Base-by-base conservation (phyloP, 1,140 invertebrate species). In the Brachionus sp. region DNA sequence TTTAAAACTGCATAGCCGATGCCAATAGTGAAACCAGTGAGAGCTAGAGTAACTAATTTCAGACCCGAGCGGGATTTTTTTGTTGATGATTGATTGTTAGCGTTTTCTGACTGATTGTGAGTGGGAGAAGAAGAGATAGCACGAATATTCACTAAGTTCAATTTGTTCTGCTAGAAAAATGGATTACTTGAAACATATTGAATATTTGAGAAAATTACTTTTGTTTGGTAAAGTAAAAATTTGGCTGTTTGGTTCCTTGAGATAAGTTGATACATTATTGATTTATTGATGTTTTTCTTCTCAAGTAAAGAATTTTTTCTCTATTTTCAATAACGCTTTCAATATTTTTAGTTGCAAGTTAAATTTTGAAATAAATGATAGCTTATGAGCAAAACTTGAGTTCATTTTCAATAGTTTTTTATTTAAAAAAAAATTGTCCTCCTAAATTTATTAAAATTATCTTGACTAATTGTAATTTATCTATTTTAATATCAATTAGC, bases 1-100 rank as follows among this genome's bases (percentile, higher is more conserved):
- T 80, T 80, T 66, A 80, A 50, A 25, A 50, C 57, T 2, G 62
- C 77, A 80, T 62, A 80, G 35, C 77, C 77, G 2, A 80, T 57
- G 35, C 77, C 77, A 13, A 80, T 37, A n/a, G 77, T 80, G 33
- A 80, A 80, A 35, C 77, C 77, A 25, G 77, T 80, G 46, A 80
- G 9, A 35, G 77, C 77, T 4, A 80, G 25, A 23, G 62, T 33
- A 3, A 66, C 77, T 23, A 80, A 3, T 80, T 80, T 80, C 13
- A 80, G 62, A 29, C 77, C 77, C 6, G 37, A 16, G 33, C 77
- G 33, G 23, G 50, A 57, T 80, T 66, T 75, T 25, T 16, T 13
- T 3, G 70, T 19, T 2, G 16, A 3, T 4, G 19, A 23, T 25
- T 44, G 39, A 29, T 16, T 7, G 39, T 29, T 29, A 29, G 16